Evolutionary conservation across 2,113 vertebrate genomes (phyloP).

Genomic region (Corynorhinus townsendii): DNA sequence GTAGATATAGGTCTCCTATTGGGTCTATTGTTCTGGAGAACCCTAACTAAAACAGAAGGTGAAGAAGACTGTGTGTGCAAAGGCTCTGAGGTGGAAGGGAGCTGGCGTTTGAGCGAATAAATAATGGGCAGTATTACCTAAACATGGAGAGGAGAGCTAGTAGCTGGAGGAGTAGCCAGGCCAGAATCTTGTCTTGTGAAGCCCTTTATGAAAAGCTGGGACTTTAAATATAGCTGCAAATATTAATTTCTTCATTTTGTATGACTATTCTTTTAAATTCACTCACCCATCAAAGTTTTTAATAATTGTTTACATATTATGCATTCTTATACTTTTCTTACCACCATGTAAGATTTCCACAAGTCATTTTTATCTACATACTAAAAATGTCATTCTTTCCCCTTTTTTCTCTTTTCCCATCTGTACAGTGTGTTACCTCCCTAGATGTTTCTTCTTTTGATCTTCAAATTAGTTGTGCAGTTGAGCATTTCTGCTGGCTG

Average conservation of each 20-base stretch:
- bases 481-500: background rate
- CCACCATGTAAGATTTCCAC: background rate
- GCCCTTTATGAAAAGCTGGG: background rate
- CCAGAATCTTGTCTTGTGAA: background rate
- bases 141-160: background rate
- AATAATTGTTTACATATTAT: background rate
- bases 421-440: background rate
- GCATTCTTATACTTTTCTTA: background rate
- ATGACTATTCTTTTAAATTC: background rate
- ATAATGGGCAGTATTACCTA: background rate
- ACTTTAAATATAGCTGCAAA: background rate
- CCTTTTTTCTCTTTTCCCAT: background rate
- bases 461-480: background rate
- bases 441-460: background rate
- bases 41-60: background rate
- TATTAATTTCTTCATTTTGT: conserved; percentile 14
- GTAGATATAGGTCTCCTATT: background rate
- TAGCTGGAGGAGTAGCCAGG: background rate
- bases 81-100: background rate
- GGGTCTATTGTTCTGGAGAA: background rate
- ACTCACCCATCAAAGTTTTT: background rate
- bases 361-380: background rate
- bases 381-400: background rate
- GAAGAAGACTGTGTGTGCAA: background rate
- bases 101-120: background rate